A percentile compares a stretch with the other conserved stretches of the same genome.
phyloP scores from a whole-genome alignment of 2,113 vertebrate genomes.

The Heliornis fulica region DNA sequence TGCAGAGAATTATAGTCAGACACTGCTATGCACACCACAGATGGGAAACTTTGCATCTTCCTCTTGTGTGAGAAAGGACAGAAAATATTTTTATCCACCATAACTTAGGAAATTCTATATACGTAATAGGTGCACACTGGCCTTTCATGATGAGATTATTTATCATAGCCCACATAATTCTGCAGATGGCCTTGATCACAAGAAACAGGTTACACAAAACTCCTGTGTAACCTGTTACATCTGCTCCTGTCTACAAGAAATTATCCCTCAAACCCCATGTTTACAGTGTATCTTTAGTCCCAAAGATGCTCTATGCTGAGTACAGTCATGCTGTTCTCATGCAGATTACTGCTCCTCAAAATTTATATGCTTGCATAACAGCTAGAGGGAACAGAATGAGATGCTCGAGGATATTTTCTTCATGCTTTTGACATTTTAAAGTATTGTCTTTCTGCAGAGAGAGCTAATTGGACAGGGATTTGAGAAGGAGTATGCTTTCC shows the following conservation, averaged over 20 bases:
- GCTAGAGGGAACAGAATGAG: neutral
- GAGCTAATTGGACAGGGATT: neutral
- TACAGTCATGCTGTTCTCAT: neutral
- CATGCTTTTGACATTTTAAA: neutral
- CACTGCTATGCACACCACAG: neutral
- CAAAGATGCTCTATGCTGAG: neutral
- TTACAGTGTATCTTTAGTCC: neutral
- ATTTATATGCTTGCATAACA: accelerated
- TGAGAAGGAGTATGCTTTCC: neutral
- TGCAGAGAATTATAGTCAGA: neutral
- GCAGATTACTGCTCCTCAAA: neutral
- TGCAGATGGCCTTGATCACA: neutral
- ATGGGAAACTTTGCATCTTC: neutral
- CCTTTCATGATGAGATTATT: neutral
- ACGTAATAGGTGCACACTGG: neutral
- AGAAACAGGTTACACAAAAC: neutral
- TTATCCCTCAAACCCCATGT: accelerated
- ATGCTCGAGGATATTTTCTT: neutral
- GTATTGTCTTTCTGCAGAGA: neutral
- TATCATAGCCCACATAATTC: neutral
- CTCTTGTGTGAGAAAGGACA: neutral
- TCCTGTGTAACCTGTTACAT: too few species aligned
- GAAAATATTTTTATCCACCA: neutral
- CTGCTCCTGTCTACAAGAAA: neutral
- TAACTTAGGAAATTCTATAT: neutral